Percentiles rank a stretch among this genome's conserved stretches.
phyloP scores from a whole-genome alignment of 2,888 invertebrate genomes.

The Deilephila porcellus region DNA sequence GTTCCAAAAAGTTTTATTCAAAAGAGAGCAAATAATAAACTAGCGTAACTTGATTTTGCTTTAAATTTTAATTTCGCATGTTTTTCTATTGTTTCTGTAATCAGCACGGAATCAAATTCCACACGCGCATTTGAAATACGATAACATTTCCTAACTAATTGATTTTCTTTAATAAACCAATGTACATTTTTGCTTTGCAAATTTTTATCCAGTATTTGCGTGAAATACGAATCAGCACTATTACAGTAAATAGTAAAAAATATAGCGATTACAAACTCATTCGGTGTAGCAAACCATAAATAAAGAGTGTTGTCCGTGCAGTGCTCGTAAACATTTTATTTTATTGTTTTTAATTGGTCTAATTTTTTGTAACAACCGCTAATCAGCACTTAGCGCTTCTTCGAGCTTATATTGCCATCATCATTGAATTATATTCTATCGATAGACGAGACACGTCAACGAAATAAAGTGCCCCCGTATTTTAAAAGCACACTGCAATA shows the following conservation, averaged over 20 bases:
- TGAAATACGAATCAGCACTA: background rate
- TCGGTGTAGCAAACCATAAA: conserved; percentile 15
- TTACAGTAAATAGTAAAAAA: conserved; percentile 16
- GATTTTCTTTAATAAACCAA: conserved; percentile 11
- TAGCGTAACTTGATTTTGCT: too few species aligned
- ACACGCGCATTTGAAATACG: conserved; percentile 13
- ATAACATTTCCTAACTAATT: conserved; percentile 20
- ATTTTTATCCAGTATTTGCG: background rate
- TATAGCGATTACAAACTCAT: background rate
- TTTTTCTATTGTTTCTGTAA: conserved; percentile 11
- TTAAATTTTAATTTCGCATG: background rate
- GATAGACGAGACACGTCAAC: too few species aligned
- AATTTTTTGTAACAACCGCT: background rate
- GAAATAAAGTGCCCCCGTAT: too few species aligned
- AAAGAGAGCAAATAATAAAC: too few species aligned
- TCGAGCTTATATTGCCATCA: background rate
- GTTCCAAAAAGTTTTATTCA: too few species aligned
- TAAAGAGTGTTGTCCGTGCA: conserved; percentile 19
- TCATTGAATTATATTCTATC: too few species aligned
- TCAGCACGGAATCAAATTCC: conserved; percentile 22
- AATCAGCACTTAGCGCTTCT: background rate
- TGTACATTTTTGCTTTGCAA: background rate
- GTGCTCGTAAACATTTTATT: conserved; percentile 2
- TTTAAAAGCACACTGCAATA: too few species aligned
- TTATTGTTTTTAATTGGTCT: background rate